Conservation (phyloP, 1,140 invertebrate species). For the Plectrocnemia conspersa region DNA sequence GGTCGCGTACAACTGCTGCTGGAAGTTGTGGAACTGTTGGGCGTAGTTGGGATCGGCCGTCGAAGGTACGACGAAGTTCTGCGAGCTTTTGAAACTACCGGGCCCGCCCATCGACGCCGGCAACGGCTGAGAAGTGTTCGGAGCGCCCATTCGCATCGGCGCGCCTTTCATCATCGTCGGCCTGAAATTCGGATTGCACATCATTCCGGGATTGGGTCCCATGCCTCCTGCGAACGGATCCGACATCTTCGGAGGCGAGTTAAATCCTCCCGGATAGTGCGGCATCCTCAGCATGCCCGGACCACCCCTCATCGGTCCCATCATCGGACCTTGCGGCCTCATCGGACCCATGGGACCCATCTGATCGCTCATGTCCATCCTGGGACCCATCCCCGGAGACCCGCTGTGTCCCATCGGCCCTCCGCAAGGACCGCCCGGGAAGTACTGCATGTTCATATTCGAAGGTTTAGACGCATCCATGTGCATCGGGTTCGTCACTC, state of each 20-base stretch:
- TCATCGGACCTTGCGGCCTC: constrained; percentile 54
- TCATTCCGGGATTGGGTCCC: constrained; percentile 41
- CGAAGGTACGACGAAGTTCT: constrained; percentile 74
- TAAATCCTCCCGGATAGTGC: constrained; percentile 47
- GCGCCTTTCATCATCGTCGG: constrained; percentile 42
- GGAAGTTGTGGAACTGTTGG: constrained; percentile 92
- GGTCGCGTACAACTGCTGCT: constrained; percentile 89
- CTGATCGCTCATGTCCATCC: constrained; percentile 42
- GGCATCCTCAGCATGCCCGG: constrained; percentile 48
- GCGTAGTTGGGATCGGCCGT: constrained; percentile 88
- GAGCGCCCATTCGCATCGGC: constrained; percentile 52
- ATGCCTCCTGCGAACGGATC: constrained; percentile 39
- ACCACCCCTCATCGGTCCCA: constrained; percentile 43
- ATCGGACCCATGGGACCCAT: constrained; percentile 48
- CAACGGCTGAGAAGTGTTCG: constrained; percentile 64
- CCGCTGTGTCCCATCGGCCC: constrained; percentile 47
- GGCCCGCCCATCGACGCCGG: constrained; percentile 74
- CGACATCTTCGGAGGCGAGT: constrained; percentile 47
- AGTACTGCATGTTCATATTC: constrained; percentile 70
- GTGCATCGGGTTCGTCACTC: constrained; percentile 75
- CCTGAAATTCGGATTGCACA: constrained; percentile 46
- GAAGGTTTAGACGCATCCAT: constrained; percentile 67
- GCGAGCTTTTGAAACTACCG: constrained; percentile 66
- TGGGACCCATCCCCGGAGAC: constrained; percentile 40
- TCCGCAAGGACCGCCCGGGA: constrained; percentile 52